These are phyloP conservation scores for Nemoura dubitans DNA, from an alignment of 2,888 invertebrate species.

Conservation along the genomic window DNA sequence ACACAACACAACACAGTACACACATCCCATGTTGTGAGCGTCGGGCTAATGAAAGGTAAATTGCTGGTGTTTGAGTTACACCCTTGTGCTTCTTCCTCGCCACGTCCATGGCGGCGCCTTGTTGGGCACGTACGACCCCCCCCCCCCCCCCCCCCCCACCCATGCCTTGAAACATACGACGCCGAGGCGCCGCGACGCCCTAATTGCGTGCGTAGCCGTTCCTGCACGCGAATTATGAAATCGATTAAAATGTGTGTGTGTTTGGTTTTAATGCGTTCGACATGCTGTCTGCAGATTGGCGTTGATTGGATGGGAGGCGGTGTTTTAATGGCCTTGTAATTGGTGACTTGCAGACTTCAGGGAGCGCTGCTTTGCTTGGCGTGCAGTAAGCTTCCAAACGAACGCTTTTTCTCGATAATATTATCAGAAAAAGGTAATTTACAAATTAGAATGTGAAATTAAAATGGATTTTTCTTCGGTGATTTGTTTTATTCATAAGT, in stretches of 20 bases:
- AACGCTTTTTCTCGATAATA: too few species aligned
- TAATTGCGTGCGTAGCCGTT: neutral
- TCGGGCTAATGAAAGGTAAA: constrained; percentile 16
- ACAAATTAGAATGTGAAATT: too few species aligned
- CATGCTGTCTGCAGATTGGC: neutral
- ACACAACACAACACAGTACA: neutral
- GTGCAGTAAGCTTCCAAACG: too few species aligned
- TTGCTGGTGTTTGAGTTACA: neutral
- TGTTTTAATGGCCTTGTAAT: too few species aligned
- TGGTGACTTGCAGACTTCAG: too few species aligned
- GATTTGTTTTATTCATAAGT: neutral
- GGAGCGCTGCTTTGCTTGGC: too few species aligned
- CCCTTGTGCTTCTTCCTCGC: neutral
- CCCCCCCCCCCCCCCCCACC: neutral
- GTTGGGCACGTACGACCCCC: constrained; percentile 9
- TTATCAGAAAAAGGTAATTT: too few species aligned
- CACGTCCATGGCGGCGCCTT: neutral
- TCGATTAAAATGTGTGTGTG: neutral
- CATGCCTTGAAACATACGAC: too few species aligned
- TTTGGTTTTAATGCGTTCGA: neutral
- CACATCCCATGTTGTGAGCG: neutral
- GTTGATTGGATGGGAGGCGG: too few species aligned
- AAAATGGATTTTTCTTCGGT: neutral
- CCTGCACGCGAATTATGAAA: neutral
- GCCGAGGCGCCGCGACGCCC: neutral